A percentile compares a stretch with the other conserved stretches of the same genome.
Evolutionary conservation across 2,888 invertebrate genomes (phyloP).

Genomic region (Drosophila pegasa): DNA sequence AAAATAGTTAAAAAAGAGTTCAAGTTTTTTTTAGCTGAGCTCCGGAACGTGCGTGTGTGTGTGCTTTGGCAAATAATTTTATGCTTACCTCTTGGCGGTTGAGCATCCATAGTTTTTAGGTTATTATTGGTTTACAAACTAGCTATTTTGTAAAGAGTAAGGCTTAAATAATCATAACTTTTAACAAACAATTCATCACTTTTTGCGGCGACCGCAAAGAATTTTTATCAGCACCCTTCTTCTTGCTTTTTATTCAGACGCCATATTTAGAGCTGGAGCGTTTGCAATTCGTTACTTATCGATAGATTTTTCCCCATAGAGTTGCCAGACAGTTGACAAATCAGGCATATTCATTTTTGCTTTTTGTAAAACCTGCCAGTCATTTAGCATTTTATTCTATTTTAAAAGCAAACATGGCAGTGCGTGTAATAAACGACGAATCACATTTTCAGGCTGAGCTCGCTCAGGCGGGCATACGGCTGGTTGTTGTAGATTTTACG

Average conservation of each 20-base stretch:
- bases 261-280: constrained; percentile 58
- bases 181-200: constrained; percentile 37
- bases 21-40: constrained; percentile 13
- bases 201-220: constrained; percentile 56
- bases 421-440: constrained; percentile 84
- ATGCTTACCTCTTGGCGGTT: constrained; percentile 64
- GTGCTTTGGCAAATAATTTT: constrained; percentile 8
- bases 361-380: constrained; percentile 55
- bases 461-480: constrained; percentile 92
- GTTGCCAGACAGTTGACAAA: constrained; percentile 1
- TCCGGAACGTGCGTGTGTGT: constrained; percentile 17
- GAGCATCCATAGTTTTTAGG: constrained; percentile 60
- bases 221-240: constrained; percentile 54
- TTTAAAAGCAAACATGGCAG: constrained; percentile 75
- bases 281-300: constrained; percentile 20
- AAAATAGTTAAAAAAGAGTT: constrained; percentile 28
- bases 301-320: constrained; percentile 28
- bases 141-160: constrained; percentile 40
- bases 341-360: constrained; percentile 29
- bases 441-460: constrained; percentile 94
- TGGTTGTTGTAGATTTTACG: constrained; percentile 97
- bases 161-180: constrained; percentile 39
- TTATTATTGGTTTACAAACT: constrained; percentile 39
- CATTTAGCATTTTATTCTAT: constrained; percentile 48
- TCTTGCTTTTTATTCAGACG: constrained; percentile 59